Evolutionary conservation across 2,888 invertebrate species (phyloP), one percentile per base, ranked within the genome.

Genomic region (Sinopyrophorus schimmeli): DNA sequence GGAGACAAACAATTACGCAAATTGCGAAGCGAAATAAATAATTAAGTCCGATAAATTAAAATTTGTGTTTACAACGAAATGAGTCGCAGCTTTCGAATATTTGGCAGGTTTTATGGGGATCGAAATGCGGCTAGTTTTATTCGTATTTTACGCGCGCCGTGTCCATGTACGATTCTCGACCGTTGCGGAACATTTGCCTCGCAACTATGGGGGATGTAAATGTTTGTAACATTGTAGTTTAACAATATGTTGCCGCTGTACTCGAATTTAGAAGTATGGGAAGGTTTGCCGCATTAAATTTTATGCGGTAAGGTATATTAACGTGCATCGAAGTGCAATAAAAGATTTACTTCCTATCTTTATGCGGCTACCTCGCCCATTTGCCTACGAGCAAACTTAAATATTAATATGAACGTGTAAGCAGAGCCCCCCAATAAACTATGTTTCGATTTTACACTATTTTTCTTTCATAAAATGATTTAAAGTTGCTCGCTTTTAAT

Each of bases 281-380:
- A 39, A 39, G 38, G 47, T 14, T 15, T 16, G 24, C 32, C 32
- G 24, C 31, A 47, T 47, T 40, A 47, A 47, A 47, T 32, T 47
- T 47, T 38, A 37, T 24, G 46, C n/a, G n/a, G n/a, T n/a, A n/a
- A n/a, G n/a, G n/a, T 38, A 31, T 47, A 47, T 47, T 28, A 37
- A 23, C 10, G 15, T 15, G 18, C 44, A 44, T 44, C 44, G 27
- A 16, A 37, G 37, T 10, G 37, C 23, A 16, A 23, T 44, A 44
- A 44, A 42, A 32, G 28, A 18, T 6, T 9, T 20, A 18, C 34
- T 18, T 35, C 14, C 21, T n/a, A n/a, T n/a, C n/a, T n/a, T n/a
- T n/a, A n/a, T n/a, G n/a, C n/a, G n/a, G n/a, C n/a, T n/a, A n/a
- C n/a, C n/a, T n/a, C n/a, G n/a, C n/a, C n/a, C n/a, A n/a, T n/a